Conservation (phyloP, 2,888 invertebrate genomes). For the Gymnosoma rotundatum region DNA sequence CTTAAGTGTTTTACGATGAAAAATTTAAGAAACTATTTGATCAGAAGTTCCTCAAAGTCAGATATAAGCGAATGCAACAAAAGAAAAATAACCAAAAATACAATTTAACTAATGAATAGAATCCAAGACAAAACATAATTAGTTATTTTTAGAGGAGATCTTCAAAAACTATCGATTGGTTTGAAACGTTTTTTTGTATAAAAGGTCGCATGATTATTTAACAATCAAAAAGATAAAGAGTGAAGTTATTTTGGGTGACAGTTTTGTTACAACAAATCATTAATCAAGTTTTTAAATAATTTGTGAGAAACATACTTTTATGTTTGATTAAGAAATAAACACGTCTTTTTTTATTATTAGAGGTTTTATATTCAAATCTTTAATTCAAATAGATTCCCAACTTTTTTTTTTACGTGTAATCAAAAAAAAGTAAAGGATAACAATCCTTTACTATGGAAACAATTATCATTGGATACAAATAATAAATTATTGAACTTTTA, state of each 20-base stretch:
- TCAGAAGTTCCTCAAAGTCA: conserved; percentile 42
- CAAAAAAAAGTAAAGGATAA: too few species aligned
- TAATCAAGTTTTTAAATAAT: conserved; percentile 43
- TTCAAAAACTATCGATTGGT: conserved; percentile 14
- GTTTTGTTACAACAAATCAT: conserved; percentile 25
- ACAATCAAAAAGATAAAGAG: conserved; percentile 46
- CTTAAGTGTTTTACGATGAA: too few species aligned
- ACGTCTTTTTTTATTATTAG: too few species aligned
- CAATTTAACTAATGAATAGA: conserved; percentile 56
- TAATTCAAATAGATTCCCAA: too few species aligned
- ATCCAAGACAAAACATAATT: conserved; percentile 47
- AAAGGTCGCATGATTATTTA: neutral
- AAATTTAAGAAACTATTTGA: conserved; percentile 25
- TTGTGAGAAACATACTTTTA: neutral
- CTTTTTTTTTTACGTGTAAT: too few species aligned
- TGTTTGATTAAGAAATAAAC: too few species aligned
- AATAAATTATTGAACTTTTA: too few species aligned
- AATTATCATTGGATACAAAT: too few species aligned
- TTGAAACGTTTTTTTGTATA: conserved; percentile 48
- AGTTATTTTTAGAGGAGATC: conserved; percentile 38
- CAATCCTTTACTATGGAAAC: too few species aligned
- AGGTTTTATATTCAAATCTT: too few species aligned
- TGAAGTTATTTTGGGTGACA: conserved; percentile 28
- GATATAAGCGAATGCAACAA: conserved; percentile 5
- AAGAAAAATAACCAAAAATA: conserved; percentile 20